A percentile compares a stretch with the other conserved stretches of the same genome.
phyloP scores from a whole-genome alignment of 1,140 invertebrate genomes.

The Odontomachus brunneus region DNA sequence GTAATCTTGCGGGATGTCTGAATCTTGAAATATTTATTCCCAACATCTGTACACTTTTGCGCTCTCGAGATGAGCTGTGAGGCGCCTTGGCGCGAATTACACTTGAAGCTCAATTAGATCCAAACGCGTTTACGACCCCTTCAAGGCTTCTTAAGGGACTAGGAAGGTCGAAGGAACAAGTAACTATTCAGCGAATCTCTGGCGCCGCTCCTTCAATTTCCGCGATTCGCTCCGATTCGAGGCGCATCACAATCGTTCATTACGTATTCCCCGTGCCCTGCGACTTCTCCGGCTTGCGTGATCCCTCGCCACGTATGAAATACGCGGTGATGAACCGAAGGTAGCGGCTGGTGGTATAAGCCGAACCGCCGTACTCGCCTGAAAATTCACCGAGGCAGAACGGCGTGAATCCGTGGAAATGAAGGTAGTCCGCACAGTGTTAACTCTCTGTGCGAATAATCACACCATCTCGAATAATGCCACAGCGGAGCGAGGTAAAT shows the following conservation, averaged over 20 bases:
- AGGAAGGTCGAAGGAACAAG: not conserved
- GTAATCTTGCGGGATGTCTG: too few relatives aligned
- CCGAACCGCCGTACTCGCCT: not conserved
- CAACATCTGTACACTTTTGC: not conserved
- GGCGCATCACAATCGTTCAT: slow-evolving; percentile 33
- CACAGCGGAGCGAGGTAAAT: not conserved
- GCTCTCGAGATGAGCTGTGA: not conserved
- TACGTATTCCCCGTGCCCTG: slow-evolving; percentile 13
- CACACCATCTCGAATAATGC: not conserved
- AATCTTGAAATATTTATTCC: too few relatives aligned
- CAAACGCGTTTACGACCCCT: not conserved
- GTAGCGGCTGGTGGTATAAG: not conserved
- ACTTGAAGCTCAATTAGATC: not conserved
- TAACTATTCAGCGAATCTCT: slow-evolving; percentile 6
- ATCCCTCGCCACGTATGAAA: slow-evolving; percentile 19
- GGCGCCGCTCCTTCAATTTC: slow-evolving; percentile 19
- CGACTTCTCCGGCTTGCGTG: not conserved
- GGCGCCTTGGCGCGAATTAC: too few relatives aligned
- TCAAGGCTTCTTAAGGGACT: not conserved
- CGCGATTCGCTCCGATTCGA: slow-evolving; percentile 24
- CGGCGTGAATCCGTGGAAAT: not conserved
- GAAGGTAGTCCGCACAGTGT: too few relatives aligned
- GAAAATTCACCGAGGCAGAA: not conserved
- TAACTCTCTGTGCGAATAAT: not conserved
- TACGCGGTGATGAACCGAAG: slow-evolving; percentile 19